Evolutionary conservation across 2,888 invertebrate genomes (phyloP).

Genomic region (Patella caerulea): DNA sequence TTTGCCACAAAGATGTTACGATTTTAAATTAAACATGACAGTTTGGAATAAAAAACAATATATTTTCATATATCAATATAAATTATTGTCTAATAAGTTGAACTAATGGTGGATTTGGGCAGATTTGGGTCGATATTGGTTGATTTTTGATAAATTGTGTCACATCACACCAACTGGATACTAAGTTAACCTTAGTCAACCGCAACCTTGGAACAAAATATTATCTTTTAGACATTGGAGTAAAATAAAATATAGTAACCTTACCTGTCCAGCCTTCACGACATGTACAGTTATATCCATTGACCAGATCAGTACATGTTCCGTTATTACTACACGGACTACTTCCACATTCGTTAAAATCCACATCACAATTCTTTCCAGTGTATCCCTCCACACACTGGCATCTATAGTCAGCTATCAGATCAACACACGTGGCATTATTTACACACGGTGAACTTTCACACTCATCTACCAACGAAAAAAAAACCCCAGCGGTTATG

Average conservation of each 20-base stretch:
- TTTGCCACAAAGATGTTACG: too few relatives aligned
- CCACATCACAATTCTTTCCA: slow-evolving; percentile 84
- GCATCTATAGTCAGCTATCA: slow-evolving; percentile 81
- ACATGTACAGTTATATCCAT: slow-evolving; percentile 76
- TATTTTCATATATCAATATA: too few relatives aligned
- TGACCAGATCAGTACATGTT: slow-evolving; percentile 82
- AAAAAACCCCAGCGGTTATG: too few relatives aligned
- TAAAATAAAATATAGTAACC: background rate
- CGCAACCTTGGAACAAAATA: background rate
- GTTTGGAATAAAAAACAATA: too few relatives aligned
- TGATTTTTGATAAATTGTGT: too few relatives aligned
- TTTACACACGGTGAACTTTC: slow-evolving; percentile 41
- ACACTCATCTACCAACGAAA: slow-evolving; percentile 42
- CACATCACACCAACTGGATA: background rate
- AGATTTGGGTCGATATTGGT: too few relatives aligned
- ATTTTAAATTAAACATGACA: too few relatives aligned
- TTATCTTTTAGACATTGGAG: background rate
- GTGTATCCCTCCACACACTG: slow-evolving; percentile 49
- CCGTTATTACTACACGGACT: slow-evolving; percentile 88
- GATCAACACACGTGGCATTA: slow-evolving; percentile 86
- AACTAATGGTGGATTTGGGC: too few relatives aligned
- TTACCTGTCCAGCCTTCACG: slow-evolving; percentile 39
- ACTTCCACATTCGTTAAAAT: slow-evolving; percentile 83
- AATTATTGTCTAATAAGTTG: too few relatives aligned
- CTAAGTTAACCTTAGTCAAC: background rate